phyloP scores from a whole-genome alignment of 2,113 vertebrate species.

The Rousettus leschenaultii region DNA sequence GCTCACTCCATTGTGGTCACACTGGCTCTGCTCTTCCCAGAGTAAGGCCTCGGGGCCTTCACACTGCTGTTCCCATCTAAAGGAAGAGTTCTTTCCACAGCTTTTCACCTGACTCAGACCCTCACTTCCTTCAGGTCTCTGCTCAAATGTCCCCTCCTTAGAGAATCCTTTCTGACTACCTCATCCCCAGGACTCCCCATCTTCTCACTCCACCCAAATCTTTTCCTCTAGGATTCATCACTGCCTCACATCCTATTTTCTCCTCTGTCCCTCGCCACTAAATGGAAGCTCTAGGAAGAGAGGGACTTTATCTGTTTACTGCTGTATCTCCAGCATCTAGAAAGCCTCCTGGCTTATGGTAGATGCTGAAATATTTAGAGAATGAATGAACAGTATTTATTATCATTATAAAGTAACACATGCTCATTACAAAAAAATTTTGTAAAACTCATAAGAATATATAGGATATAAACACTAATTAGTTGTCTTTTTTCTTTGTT shows the following conservation, averaged over 20 bases:
- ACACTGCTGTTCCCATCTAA: background rate
- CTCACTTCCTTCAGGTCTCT: background rate
- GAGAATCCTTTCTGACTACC: background rate
- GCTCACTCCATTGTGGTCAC: background rate
- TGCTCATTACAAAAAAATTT: background rate
- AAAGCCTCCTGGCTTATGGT: background rate
- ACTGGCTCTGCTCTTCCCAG: background rate
- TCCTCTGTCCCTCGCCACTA: background rate
- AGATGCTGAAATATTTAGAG: background rate
- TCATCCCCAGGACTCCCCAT: background rate
- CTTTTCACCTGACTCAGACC: rapidly evolving
- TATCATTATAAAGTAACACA: background rate
- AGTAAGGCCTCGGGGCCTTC: background rate
- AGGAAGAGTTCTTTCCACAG: background rate
- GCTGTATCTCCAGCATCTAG: background rate
- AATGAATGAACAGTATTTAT: background rate
- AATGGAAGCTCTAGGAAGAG: background rate
- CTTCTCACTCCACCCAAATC: background rate
- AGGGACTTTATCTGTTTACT: background rate
- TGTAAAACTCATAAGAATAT: background rate
- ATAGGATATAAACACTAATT: background rate
- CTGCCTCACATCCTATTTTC: background rate
- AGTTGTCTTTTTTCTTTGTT: background rate
- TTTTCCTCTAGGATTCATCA: background rate
- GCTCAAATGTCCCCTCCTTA: background rate